Evolutionary conservation across 2,113 vertebrate genomes (phyloP).

Genomic region (Puntigrus tetrazona): DNA sequence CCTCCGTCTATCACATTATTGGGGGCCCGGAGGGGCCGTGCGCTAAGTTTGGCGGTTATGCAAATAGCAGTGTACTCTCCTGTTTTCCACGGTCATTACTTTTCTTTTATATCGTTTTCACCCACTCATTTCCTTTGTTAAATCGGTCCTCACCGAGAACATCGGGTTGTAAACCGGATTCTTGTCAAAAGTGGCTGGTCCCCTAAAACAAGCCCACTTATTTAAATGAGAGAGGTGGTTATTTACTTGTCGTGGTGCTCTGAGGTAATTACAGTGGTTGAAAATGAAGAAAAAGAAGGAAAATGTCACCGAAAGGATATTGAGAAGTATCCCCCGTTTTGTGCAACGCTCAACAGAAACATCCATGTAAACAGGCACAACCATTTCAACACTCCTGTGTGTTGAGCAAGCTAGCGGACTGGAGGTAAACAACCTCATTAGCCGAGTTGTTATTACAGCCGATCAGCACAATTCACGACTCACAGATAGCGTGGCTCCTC

Average conservation of each 20-base stretch:
- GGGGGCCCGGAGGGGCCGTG: background rate
- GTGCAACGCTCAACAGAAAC: background rate
- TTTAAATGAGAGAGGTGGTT: constrained; percentile 19
- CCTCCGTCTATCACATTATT: background rate
- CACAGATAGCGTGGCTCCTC: constrained; percentile 35
- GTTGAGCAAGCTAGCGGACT: constrained; percentile 15
- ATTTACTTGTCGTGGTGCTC: constrained; percentile 41
- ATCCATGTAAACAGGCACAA: background rate
- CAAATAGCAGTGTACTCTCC: constrained; percentile 5
- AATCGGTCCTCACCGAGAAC: background rate
- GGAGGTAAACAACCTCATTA: constrained; percentile 70
- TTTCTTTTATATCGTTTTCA: constrained; percentile 15
- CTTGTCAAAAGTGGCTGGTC: background rate
- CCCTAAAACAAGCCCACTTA: constrained; percentile 3
- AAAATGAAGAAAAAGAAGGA: constrained; percentile 5
- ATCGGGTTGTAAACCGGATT: background rate
- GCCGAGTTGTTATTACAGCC: constrained; percentile 64
- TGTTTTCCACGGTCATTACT: constrained; percentile 4
- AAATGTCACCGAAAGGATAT: background rate
- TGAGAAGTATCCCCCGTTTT: background rate
- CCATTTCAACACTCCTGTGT: background rate
- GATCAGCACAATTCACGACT: constrained; percentile 52
- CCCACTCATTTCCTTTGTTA: constrained; percentile 26
- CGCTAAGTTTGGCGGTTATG: background rate
- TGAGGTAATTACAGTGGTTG: constrained; percentile 38